Percentiles rank a stretch among this genome's conserved stretches.
phyloP scores from a whole-genome alignment of 2,888 invertebrate species.

The Unio pictorum region DNA sequence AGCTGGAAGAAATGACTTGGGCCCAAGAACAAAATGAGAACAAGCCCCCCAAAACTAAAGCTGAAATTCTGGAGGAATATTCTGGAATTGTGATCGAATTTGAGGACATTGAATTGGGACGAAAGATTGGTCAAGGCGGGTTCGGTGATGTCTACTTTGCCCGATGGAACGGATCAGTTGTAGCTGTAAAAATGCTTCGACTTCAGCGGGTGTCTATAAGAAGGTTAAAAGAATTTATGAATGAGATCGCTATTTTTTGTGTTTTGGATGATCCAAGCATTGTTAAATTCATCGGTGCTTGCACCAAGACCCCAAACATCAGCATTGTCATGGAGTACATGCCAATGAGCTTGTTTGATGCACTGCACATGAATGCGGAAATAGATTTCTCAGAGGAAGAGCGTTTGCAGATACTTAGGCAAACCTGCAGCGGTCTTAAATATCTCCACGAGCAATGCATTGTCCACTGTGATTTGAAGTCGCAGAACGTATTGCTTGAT shows the following conservation, averaged over 20 bases:
- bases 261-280: slow-evolving; percentile 31
- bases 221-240: slow-evolving; percentile 15
- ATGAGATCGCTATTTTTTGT: slow-evolving; percentile 22
- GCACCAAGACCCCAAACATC: slow-evolving; percentile 21
- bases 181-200: slow-evolving; percentile 35
- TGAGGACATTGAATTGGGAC: slow-evolving; percentile 12
- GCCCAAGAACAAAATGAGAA: slow-evolving; percentile 3
- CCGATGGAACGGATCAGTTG: slow-evolving; percentile 24
- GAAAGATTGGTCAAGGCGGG: slow-evolving; percentile 30
- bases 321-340: slow-evolving; percentile 37
- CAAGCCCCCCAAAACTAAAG: slow-evolving; percentile 9
- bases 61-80: slow-evolving; percentile 8
- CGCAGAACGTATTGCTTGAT: slow-evolving; percentile 33
- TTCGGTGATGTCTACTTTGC: slow-evolving; percentile 33
- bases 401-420: slow-evolving; percentile 21
- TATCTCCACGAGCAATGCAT: slow-evolving; percentile 32
- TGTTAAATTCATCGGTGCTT: slow-evolving; percentile 32
- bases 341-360: slow-evolving; percentile 31
- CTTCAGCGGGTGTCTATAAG: slow-evolving; percentile 17
- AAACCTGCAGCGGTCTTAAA: slow-evolving; percentile 20
- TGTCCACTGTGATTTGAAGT: slow-evolving; percentile 41
- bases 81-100: slow-evolving; percentile 12
- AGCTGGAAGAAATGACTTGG: slow-evolving; percentile 6
- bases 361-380: slow-evolving; percentile 19
- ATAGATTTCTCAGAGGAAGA: slow-evolving; percentile 25